Percentiles rank a stretch among this genome's conserved stretches.
These are phyloP conservation scores for Ochotona princeps DNA, from an alignment of 2,113 vertebrate species.

Conservation along the genomic window DNA sequence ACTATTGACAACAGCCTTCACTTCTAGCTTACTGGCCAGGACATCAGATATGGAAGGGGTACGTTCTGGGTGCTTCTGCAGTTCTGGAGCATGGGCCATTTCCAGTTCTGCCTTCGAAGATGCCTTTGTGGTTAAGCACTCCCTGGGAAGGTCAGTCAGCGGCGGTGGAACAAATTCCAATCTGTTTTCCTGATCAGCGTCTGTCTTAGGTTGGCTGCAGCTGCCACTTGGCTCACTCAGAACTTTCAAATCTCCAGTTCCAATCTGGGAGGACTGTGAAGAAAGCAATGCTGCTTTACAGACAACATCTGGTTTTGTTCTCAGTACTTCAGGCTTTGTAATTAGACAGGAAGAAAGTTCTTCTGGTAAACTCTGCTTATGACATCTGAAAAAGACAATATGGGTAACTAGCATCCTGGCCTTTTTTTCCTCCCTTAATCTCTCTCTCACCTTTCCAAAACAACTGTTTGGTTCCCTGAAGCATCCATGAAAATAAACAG, in stretches of 20 bases:
- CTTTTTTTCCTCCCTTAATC: neutral
- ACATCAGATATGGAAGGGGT: slow-evolving; percentile 82
- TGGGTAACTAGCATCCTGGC: neutral
- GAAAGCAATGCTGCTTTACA: slow-evolving; percentile 76
- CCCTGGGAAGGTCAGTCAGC: slow-evolving; percentile 76
- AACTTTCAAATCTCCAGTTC: slow-evolving; percentile 67
- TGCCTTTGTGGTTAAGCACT: slow-evolving; percentile 65
- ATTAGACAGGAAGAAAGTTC: slow-evolving; percentile 84
- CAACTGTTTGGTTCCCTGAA: neutral
- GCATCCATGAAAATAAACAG: neutral
- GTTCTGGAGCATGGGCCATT: slow-evolving; percentile 64
- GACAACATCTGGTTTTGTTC: slow-evolving; percentile 72
- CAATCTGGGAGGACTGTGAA: slow-evolving; percentile 77
- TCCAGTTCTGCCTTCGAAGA: slow-evolving; percentile 74
- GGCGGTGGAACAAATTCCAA: slow-evolving; percentile 73
- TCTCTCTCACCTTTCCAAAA: neutral
- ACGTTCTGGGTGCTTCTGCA: slow-evolving; percentile 83
- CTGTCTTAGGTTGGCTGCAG: slow-evolving; percentile 74
- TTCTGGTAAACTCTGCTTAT: slow-evolving; percentile 84
- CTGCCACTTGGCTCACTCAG: slow-evolving; percentile 75
- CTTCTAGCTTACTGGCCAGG: slow-evolving; percentile 70
- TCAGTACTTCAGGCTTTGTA: slow-evolving; percentile 78
- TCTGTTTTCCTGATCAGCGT: slow-evolving; percentile 71
- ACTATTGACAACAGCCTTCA: slow-evolving; percentile 69
- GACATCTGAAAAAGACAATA: slow-evolving; percentile 81